These are phyloP conservation scores for Oscarella lobularis DNA, from an alignment of 37 sponge, comb jelly and placozoan species.

Conservation along the genomic window DNA sequence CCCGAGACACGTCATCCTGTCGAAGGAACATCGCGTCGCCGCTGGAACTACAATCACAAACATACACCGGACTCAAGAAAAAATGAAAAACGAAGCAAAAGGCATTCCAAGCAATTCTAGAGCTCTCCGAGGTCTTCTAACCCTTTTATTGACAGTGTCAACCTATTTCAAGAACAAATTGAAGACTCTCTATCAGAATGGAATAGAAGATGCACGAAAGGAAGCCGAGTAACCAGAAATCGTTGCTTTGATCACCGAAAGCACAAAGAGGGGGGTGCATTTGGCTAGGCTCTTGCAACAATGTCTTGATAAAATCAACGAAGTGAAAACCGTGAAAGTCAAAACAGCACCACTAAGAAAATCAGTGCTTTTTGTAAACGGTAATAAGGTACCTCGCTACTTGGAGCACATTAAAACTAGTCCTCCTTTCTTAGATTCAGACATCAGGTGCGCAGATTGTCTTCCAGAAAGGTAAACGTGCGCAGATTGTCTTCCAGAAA, in stretches of 20 bases:
- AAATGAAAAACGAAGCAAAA: background rate
- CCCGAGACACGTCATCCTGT: too few relatives aligned
- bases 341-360: too few relatives aligned
- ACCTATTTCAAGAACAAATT: background rate
- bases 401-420: too few relatives aligned
- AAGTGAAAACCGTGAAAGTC: conserved; percentile 1
- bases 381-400: too few relatives aligned
- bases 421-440: too few relatives aligned
- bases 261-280: background rate
- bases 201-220: background rate
- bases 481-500: too few relatives aligned
- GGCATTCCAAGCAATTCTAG: background rate
- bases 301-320: background rate
- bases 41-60: background rate
- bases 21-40: too few relatives aligned
- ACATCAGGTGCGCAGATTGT: too few relatives aligned
- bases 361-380: too few relatives aligned
- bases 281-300: background rate
- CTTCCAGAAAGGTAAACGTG: too few relatives aligned
- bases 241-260: background rate
- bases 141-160: background rate
- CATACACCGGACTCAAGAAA: background rate
- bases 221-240: background rate
- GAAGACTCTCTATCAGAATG: background rate
- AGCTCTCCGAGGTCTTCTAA: too few relatives aligned